Evolutionary conservation across 2,888 invertebrate genomes (phyloP), one percentile per base, ranked within the genome.

Genomic region (Campoplex nolae): DNA sequence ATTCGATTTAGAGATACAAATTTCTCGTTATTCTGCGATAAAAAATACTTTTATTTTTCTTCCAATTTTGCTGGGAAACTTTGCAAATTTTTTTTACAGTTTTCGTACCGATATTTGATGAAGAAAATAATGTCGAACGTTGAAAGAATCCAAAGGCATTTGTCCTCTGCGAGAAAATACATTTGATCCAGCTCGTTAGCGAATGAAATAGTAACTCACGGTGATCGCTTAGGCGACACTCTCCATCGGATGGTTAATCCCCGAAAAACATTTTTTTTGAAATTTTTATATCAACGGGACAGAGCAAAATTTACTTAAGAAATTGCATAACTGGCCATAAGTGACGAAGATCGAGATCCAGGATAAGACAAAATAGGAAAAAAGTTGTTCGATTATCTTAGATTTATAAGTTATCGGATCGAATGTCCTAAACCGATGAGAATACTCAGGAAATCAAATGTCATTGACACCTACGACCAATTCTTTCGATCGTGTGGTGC

Each of bases 381-480:
- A 48, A 28, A 48, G 6, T 4, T 32, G 28, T 48, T 23, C n/a
- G 13, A 51, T 51, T 71, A 32, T 7, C 32, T 51, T 32, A 32
- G 71, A 71, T 71, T 28, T 28, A 8, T 11, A 42, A n/a, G 42
- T 42, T 32, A 23, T n/a, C 13, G 42, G 23, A 42, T 45, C 11
- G 38, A 45, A 13, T 9, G 11, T 45, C 45, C 45, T 13, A 45
- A 45, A 23, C 51, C n/a, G 42, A 42, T 11, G 32, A n/a, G 51
- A 71, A 71, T 32, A 51, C 18, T 3, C 32, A 35, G 28, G 51
- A 51, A 71, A 32, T 13, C 35, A 23, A 9, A 32, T 62, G 71
- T 71, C 48, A 71, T 51, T 32, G 71, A 51, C 71, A 51, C n/a
- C 18, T 70, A 32, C 51, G 32, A 51, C 32, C 18, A 18, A 16